Evolutionary conservation across 2,888 invertebrate species (phyloP), one percentile per base, ranked within the genome.

Genomic region (Tridacna crocea): DNA sequence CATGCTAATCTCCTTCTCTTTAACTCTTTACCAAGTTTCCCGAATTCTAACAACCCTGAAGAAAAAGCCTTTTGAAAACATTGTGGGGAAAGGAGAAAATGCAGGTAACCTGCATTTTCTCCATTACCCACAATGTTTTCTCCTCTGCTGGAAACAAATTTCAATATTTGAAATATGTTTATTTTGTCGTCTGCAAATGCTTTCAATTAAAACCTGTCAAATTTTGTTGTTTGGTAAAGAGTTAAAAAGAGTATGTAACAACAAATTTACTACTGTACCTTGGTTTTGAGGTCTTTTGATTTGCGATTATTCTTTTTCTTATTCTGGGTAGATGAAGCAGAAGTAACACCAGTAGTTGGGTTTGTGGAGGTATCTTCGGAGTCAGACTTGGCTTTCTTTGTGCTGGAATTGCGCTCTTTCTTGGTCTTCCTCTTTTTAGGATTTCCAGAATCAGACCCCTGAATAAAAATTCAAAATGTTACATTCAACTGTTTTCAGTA

Each of bases 321-420:
- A 19, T 19, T 55, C 63, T 75, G 47, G 63, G 72, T 66, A 65
- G n/a, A 58, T 66, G 46, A 55, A 36, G 26, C 66, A 72, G 60
- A 55, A 26, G 51, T 22, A 2, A 36, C n/a, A n/a, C 22, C n/a
- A n/a, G 60, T 15, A 22, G 72, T 26, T 47, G 68, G 68, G 13
- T 46, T 68, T 8, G 73, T 60, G 17, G 68, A 65, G 17, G 60
- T 61, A 12, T 79, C 79, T 26, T 74, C 79, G 4, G 73, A 68
- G 36, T 81, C 80, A 13, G 61, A n/a, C 65, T 81, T 85, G 4
- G 72, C 46, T 75, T 80, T 85, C 46, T 81, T 85, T 17, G 77
- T 77, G 63, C 65, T 77, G 4, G 65, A 36, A 19, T 58, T 74
- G 26, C 75, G 60, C 26, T 84, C 82, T 58, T 85, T 82, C 73